Evolutionary conservation across 1,140 invertebrate genomes (phyloP).

Genomic region (Polypedilum pembai): DNA sequence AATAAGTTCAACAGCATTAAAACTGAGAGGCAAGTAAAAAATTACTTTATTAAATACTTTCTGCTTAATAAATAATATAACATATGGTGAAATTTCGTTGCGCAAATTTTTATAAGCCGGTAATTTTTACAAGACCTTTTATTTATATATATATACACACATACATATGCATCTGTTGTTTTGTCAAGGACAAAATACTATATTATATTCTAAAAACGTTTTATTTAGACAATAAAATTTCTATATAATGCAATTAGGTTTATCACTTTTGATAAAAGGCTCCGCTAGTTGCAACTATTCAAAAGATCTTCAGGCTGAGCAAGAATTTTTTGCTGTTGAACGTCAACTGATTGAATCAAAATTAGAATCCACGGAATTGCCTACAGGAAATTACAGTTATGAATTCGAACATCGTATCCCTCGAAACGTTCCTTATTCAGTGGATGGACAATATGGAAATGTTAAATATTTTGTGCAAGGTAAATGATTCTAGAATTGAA

Average conservation of each 20-base stretch:
- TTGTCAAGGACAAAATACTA: no score
- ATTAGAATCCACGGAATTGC: neutral
- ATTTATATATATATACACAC: no score
- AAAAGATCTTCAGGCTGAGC: neutral
- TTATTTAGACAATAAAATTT: no score
- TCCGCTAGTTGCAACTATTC: neutral
- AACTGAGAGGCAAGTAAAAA: constrained; percentile 5
- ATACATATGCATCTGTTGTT: no score
- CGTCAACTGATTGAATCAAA: neutral
- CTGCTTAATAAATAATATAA: neutral
- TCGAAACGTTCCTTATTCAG: neutral
- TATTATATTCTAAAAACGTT: no score
- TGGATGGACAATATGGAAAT: neutral
- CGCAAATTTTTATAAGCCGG: no score
- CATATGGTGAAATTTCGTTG: no score
- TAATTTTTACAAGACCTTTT: no score
- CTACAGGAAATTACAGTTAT: neutral
- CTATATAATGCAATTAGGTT: no score
- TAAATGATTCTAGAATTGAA: neutral
- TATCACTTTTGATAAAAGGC: constrained; percentile 19
- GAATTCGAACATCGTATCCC: neutral
- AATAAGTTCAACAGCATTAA: neutral
- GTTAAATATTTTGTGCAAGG: constrained; percentile 24
- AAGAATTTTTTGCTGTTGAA: constrained; percentile 3
- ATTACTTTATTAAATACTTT: neutral